These are phyloP conservation scores for Trichonephila clavipes DNA, from an alignment of 1,140 invertebrate genomes.

Conservation along the genomic window DNA sequence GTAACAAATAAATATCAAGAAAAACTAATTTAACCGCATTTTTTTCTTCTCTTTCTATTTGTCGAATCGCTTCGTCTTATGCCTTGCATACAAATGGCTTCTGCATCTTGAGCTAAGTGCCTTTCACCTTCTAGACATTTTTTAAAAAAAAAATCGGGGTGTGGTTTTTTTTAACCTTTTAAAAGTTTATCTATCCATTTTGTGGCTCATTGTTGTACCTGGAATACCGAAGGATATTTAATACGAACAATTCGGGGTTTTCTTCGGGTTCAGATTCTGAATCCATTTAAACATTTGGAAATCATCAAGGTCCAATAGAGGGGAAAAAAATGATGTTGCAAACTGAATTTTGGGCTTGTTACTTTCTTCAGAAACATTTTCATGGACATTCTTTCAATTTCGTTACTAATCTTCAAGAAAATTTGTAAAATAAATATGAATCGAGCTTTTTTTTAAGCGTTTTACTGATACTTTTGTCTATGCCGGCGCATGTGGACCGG, in stretches of 20 bases:
- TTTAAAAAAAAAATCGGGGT: neutral
- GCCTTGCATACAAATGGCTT: slow-evolving; percentile 5
- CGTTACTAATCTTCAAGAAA: too few species aligned
- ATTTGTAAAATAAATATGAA: too few species aligned
- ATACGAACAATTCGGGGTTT: neutral
- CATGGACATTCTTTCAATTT: too few species aligned
- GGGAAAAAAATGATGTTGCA: neutral
- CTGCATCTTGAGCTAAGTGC: slow-evolving; percentile 2
- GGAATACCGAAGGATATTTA: slow-evolving; percentile 18
- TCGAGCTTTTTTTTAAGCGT: too few species aligned
- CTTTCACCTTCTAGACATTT: slow-evolving; percentile 6
- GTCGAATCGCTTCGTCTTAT: neutral
- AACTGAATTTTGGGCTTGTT: too few species aligned
- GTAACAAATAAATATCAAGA: neutral
- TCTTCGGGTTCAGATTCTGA: neutral
- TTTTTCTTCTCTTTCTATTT: neutral
- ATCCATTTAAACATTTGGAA: neutral
- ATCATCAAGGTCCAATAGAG: neutral
- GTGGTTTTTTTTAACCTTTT: slow-evolving; percentile 10
- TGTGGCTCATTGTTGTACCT: neutral
- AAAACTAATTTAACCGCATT: neutral
- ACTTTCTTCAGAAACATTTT: too few species aligned
- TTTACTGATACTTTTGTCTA: too few species aligned
- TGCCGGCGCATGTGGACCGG: too few species aligned
- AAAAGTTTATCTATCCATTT: slow-evolving; percentile 10